Percentiles rank a stretch among this genome's conserved stretches.
phyloP scores from a whole-genome alignment of 2,888 invertebrate species.

The Chydorus sphaericus region DNA sequence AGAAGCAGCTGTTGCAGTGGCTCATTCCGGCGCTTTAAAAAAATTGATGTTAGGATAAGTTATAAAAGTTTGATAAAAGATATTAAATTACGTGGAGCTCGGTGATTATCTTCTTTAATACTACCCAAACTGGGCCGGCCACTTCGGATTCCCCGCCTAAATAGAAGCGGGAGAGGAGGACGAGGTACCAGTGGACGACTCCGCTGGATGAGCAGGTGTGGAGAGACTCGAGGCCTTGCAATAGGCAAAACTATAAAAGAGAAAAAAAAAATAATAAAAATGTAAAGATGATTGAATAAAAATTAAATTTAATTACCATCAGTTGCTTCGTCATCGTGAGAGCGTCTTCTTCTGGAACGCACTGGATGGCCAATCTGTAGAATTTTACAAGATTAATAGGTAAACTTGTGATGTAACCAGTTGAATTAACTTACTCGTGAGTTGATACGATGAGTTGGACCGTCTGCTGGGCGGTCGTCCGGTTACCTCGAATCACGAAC shows the following conservation, averaged over 20 bases:
- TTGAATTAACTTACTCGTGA: no score
- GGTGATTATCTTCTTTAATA: conserved; percentile 4
- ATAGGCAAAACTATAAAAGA: not conserved
- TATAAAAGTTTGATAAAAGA: no score
- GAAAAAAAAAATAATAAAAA: no score
- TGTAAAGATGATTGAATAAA: no score
- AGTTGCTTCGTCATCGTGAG: not conserved
- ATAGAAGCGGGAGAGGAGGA: conserved; percentile 4
- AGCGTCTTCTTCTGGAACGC: not conserved
- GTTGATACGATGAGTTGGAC: conserved; percentile 61
- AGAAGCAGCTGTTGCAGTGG: conserved; percentile 63
- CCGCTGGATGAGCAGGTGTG: not conserved
- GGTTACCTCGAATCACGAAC: conserved; percentile 4
- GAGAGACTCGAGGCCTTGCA: not conserved
- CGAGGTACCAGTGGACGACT: conserved; percentile 10
- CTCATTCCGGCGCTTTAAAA: conserved; percentile 54
- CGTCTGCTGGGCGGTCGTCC: conserved; percentile 57
- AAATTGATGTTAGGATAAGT: no score
- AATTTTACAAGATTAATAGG: no score
- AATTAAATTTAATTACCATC: no score
- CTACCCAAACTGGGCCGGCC: not conserved
- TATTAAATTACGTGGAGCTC: no score
- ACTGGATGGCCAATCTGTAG: not conserved
- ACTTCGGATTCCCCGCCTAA: not conserved
- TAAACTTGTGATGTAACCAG: no score